These are phyloP conservation scores for Tyria jacobaeae DNA, from an alignment of 2,888 invertebrate genomes.

Conservation along the genomic window DNA sequence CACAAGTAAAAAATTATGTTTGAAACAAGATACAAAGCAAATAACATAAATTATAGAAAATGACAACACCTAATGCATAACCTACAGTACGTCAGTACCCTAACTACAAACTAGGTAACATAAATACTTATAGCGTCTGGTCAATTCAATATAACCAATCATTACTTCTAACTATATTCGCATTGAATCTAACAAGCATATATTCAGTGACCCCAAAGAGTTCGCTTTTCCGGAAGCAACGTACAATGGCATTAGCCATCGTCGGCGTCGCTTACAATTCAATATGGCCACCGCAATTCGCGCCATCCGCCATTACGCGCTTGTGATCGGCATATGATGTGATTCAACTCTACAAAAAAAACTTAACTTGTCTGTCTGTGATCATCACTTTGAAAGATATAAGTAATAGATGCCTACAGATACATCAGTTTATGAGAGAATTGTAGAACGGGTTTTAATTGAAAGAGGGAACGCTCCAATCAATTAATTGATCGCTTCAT, in stretches of 20 bases:
- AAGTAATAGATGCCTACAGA: no score
- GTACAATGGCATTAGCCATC: conserved; percentile 63
- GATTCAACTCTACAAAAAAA: conserved; percentile 30
- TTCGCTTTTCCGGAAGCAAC: conserved; percentile 78
- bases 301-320: conserved; percentile 54
- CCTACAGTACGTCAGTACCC: not conserved
- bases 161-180: conserved; percentile 10
- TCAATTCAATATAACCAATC: not conserved
- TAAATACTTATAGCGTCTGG: no score
- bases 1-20: not conserved
- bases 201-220: conserved; percentile 74
- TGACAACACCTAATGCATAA: not conserved
- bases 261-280: conserved; percentile 47
- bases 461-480: not conserved
- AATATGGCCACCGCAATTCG: conserved; percentile 62
- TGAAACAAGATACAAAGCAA: not conserved
- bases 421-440: not conserved
- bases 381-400: not conserved
- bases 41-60: not conserved
- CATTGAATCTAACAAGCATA: conserved; percentile 31
- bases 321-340: conserved; percentile 30
- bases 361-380: conserved; percentile 37
- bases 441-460: not conserved
- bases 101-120: not conserved
- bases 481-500: not conserved